A percentile compares a stretch with the other conserved stretches of the same genome.
phyloP scores from a whole-genome alignment of 2,113 vertebrate genomes.

The Deroptyus accipitrinus region DNA sequence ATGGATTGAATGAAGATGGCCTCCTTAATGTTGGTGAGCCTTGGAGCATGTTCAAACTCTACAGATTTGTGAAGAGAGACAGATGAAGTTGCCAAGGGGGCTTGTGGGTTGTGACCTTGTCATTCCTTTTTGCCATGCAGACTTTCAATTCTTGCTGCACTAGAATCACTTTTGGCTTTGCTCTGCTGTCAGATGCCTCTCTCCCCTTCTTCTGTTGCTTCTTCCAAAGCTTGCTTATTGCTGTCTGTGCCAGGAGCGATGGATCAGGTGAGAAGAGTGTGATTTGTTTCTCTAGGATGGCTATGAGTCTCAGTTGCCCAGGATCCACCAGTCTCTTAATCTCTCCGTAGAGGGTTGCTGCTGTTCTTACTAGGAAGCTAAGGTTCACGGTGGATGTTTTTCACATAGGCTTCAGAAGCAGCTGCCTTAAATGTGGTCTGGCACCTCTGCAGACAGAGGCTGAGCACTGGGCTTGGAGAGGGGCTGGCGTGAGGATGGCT shows the following conservation, averaged over 20 bases:
- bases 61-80: not conserved
- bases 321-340: not conserved
- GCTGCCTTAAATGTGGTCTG: not conserved
- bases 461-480: not conserved
- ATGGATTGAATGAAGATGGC: not conserved
- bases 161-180: not conserved
- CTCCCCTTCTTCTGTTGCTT: not conserved
- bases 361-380: not conserved
- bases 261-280: not conserved
- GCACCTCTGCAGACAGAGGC: not conserved
- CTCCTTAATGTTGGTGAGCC: not conserved
- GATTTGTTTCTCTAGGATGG: not conserved
- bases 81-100: not conserved
- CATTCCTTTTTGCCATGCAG: not conserved
- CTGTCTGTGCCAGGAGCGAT: fast-evolving
- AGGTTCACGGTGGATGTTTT: not conserved
- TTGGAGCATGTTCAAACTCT: not conserved
- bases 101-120: not conserved
- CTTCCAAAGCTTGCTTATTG: not conserved
- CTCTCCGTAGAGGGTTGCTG: not conserved
- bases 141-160: not conserved
- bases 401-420: not conserved
- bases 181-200: not conserved
- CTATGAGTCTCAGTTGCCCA: not conserved
- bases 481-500: not conserved